These are phyloP conservation scores for Leptopilina syphax DNA, from an alignment of 2,888 invertebrate genomes.

Conservation along the genomic window DNA sequence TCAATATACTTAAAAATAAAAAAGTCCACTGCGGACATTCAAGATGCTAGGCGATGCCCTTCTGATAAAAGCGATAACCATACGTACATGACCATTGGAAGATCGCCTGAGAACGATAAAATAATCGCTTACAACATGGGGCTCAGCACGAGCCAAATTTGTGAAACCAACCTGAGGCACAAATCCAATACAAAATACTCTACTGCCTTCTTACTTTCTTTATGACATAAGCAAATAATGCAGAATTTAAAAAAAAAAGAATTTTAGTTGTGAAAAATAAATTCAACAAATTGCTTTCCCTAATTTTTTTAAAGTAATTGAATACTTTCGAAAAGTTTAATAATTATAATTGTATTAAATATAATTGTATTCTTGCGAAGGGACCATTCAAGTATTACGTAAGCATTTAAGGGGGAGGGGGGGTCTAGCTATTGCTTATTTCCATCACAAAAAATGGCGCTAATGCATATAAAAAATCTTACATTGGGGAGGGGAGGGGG, in stretches of 20 bases:
- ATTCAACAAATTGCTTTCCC: too few relatives aligned
- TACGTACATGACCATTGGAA: slow-evolving; percentile 64
- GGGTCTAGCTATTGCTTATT: too few relatives aligned
- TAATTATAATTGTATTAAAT: too few relatives aligned
- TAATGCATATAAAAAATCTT: too few relatives aligned
- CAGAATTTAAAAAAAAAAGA: neutral
- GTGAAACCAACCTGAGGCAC: slow-evolving; percentile 61
- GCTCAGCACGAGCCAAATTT: slow-evolving; percentile 59
- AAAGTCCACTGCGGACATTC: slow-evolving; percentile 49
- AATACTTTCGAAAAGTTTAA: too few relatives aligned
- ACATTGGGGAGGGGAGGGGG: too few relatives aligned
- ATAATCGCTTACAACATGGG: slow-evolving; percentile 73
- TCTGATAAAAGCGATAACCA: slow-evolving; percentile 56
- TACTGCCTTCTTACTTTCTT: slow-evolving; percentile 51
- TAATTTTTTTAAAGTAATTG: too few relatives aligned
- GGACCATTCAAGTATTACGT: too few relatives aligned
- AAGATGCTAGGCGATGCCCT: slow-evolving; percentile 55
- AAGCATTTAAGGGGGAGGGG: too few relatives aligned
- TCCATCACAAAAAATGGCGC: too few relatives aligned
- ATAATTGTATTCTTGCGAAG: too few relatives aligned
- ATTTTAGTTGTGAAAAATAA: too few relatives aligned
- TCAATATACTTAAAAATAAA: neutral
- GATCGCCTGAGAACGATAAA: slow-evolving; percentile 71
- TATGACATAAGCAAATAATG: slow-evolving; percentile 19
- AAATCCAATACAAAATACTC: slow-evolving; percentile 56